Evolutionary conservation across 2,797 vertebrate species (phyloP).

Genomic region (Eulemur rubriventer): DNA sequence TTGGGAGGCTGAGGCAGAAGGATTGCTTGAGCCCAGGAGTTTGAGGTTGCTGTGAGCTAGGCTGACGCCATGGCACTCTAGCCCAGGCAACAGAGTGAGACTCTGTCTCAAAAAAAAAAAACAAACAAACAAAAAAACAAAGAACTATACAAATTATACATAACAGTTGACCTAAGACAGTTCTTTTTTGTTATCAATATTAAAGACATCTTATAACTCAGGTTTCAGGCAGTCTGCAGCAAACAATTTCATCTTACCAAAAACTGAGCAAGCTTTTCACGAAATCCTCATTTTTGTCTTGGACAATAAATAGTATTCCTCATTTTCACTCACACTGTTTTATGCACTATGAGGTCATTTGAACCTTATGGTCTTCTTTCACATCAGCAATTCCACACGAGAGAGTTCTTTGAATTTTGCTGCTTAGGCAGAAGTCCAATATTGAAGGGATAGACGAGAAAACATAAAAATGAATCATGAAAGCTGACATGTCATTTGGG

Average conservation of each 20-base stretch:
- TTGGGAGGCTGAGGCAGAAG: too few relatives aligned
- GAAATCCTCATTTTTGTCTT: not conserved
- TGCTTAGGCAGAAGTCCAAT: conserved; percentile 49
- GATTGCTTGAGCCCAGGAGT: too few relatives aligned
- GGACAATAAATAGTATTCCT: not conserved
- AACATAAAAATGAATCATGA: conserved; percentile 53
- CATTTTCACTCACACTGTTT: not conserved
- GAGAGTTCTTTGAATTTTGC: conserved; percentile 50
- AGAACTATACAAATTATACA: not conserved
- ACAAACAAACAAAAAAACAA: too few relatives aligned
- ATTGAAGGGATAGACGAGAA: not conserved
- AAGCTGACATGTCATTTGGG: conserved; percentile 10
- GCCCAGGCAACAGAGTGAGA: too few relatives aligned
- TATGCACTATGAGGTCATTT: not conserved
- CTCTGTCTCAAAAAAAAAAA: too few relatives aligned
- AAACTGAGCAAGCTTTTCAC: not conserved
- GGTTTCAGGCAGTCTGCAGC: not conserved
- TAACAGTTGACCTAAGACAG: not conserved
- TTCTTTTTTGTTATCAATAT: not conserved
- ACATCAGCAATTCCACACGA: conserved; percentile 23
- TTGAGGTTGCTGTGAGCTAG: too few relatives aligned
- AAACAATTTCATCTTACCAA: not conserved
- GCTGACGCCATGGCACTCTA: too few relatives aligned
- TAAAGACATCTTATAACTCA: not conserved
- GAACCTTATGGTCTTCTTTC: conserved; percentile 2